Evolutionary conservation across 2,888 invertebrate species (phyloP), one percentile per base, ranked within the genome.

Genomic region (Seira ritae): DNA sequence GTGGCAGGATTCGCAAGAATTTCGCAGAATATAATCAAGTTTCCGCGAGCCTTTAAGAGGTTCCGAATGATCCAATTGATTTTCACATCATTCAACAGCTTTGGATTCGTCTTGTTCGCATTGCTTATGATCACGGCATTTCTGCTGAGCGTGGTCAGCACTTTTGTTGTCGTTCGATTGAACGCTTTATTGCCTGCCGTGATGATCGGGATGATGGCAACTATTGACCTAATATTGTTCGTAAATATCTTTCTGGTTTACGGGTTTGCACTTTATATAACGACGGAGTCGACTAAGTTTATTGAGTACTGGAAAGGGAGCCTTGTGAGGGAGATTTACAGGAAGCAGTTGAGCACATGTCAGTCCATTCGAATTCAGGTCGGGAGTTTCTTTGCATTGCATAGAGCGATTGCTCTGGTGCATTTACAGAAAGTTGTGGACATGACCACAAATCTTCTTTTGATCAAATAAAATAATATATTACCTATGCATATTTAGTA

Each of bases 371-470:
- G 20, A 8, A 62, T 73, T 1, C 62, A 37, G 62, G 19, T 60
- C 12, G 72, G 60, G n/a, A 24, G 12, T 17, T 72, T 72, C 15
- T 72, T 72, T 19, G 8, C 17, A 0, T 10, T 72, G 2, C 17
- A 60, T n/a, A 23, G 10, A 6, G 17, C 55, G 1, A 72, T 42
- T 22, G n/a, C 17, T 15, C 6, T 60, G 55, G 6, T 12, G 2
- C 37, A 10, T 19, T 8, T 72, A 8, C 22, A 60, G 15, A 22
- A 55, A n/a, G n/a, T 55, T 23, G 72, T 60, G 24, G 72, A 72
- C 55, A 60, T 72, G 60, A 72, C 72, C n/a, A 22, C 24, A 1
- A 72, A n/a, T 17, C 22, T 72, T 8, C 60, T 72, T 2, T 17
- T 72, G 60, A 55, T 17, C 3, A 2, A 31, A 31, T 31, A 46